Evolutionary conservation across 2,797 vertebrate species (phyloP).

Genomic region (Scomberomorus guttatus): DNA sequence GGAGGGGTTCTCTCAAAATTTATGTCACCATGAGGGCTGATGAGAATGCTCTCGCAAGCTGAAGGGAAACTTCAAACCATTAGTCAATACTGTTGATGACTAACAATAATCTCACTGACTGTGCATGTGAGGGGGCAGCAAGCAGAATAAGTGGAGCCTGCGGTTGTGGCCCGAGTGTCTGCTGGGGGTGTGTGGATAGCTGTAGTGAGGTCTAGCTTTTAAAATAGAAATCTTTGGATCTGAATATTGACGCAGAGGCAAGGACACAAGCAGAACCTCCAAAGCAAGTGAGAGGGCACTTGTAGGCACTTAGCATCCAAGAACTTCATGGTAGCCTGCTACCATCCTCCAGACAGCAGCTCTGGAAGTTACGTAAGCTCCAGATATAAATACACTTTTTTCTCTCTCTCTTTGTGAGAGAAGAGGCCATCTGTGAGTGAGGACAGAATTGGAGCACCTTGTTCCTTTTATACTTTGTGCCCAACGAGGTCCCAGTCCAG

Average conservation of each 20-base stretch:
- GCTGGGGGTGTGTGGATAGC: slow-evolving; percentile 39
- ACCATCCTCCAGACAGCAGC: slow-evolving; percentile 64
- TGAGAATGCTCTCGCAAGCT: slow-evolving; percentile 17
- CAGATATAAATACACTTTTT: slow-evolving; percentile 74
- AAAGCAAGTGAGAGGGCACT: slow-evolving; percentile 41
- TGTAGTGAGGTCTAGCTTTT: slow-evolving; percentile 36
- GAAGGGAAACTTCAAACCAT: slow-evolving; percentile 22
- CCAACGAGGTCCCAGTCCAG: slow-evolving; percentile 70
- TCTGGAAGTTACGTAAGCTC: slow-evolving; percentile 72
- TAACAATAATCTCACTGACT: slow-evolving; percentile 33
- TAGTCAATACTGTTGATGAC: slow-evolving; percentile 32
- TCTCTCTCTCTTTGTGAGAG: slow-evolving; percentile 60
- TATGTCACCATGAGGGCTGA: slow-evolving; percentile 32
- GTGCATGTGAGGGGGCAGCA: slow-evolving; percentile 40
- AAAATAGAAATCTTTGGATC: slow-evolving; percentile 45
- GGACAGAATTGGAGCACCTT: slow-evolving; percentile 86
- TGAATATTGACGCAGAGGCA: slow-evolving; percentile 38
- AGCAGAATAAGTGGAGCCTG: slow-evolving; percentile 29
- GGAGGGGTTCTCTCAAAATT: slow-evolving; percentile 65
- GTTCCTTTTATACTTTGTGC: slow-evolving; percentile 80
- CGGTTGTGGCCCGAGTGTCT: slow-evolving; percentile 35
- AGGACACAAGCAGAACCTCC: slow-evolving; percentile 32
- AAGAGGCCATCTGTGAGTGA: slow-evolving; percentile 78
- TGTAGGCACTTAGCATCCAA: slow-evolving; percentile 45
- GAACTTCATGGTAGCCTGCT: slow-evolving; percentile 45